These are phyloP conservation scores for Syrphus vitripennis DNA, from an alignment of 2,888 invertebrate species.

Conservation along the genomic window DNA sequence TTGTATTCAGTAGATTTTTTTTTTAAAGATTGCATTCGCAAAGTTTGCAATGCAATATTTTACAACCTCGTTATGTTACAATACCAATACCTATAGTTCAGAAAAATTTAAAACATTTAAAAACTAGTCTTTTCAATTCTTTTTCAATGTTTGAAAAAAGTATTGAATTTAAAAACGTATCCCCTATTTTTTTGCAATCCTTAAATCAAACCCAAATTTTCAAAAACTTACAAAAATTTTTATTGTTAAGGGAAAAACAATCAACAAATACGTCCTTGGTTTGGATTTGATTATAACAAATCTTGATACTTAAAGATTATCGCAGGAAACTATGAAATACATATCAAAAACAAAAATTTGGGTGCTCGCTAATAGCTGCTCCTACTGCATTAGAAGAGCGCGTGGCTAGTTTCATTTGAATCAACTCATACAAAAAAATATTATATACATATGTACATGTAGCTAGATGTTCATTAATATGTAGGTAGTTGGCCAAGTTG, in stretches of 20 bases:
- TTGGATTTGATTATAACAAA: slow-evolving; percentile 1
- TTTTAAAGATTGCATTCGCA: too few species aligned
- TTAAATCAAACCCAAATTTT: neutral
- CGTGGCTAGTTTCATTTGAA: slow-evolving; percentile 26
- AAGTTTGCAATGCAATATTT: too few species aligned
- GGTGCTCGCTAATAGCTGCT: neutral
- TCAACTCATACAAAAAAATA: neutral
- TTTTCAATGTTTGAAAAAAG: too few species aligned
- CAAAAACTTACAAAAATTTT: neutral
- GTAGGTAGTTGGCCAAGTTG: slow-evolving; percentile 36
- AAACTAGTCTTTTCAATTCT: too few species aligned
- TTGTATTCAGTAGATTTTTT: too few species aligned
- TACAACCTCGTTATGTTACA: too few species aligned
- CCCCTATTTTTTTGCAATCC: too few species aligned
- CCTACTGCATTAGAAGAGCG: slow-evolving; percentile 10
- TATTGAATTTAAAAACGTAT: too few species aligned
- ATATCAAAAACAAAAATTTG: neutral
- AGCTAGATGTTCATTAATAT: neutral
- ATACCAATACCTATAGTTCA: too few species aligned
- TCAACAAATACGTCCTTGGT: neutral
- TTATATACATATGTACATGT: too few species aligned
- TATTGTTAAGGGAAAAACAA: neutral
- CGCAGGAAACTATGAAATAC: neutral
- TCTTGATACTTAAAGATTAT: slow-evolving; percentile 21
- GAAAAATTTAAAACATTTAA: too few species aligned